Evolutionary conservation across 2,888 invertebrate genomes (phyloP), one percentile per base, ranked within the genome.

Genomic region (Germaria angustata): DNA sequence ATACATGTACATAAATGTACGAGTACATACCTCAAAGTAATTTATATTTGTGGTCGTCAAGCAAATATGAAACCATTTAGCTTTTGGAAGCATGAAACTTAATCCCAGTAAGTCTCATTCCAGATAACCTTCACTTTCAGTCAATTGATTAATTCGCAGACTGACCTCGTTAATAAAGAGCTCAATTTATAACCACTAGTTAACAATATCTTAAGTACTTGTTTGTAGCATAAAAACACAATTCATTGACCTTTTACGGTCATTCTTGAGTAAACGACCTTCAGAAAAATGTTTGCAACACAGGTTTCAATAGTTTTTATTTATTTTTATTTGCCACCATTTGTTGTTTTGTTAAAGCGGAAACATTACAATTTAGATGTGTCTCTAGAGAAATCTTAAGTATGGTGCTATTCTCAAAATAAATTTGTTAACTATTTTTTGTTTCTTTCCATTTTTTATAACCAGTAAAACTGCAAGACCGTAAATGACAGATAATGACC

Each of bases 191-290:
- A 20, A n/a, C 28, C 36, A 24, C 49, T 51, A 11, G 28, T 28
- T 61, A 39, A 76, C n/a, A n/a, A n/a, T n/a, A 76, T 49, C 39
- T 20, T 66, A 39, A 39, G 20, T n/a, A 69, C 44, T 46, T 61
- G 34, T 68, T 20, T 51, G 41, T 75, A 55, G 44, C 15, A 44
- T 13, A n/a, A 4, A 36, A 17, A 17, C 3, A 24, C 24, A 57
- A 57, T 44, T 51, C 79, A 51, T 79, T 79, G 51, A 73, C 59
- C 72, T 79, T n/a, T 73, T 79, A 24, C 8, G 5, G 13, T 24
- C 13, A 28, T 28, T 36, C 44, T 46, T 51, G 44, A 41, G 4
- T 13, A 39, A 28, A 72, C 17, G 72, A 44, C 72, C 72, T 79
- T 66, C 65, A 51, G 51, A 51, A 5, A 17, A 65, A 69, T 66